Conservation (phyloP, 1,140 invertebrate species). For the Luehdorfia chinensis region DNA sequence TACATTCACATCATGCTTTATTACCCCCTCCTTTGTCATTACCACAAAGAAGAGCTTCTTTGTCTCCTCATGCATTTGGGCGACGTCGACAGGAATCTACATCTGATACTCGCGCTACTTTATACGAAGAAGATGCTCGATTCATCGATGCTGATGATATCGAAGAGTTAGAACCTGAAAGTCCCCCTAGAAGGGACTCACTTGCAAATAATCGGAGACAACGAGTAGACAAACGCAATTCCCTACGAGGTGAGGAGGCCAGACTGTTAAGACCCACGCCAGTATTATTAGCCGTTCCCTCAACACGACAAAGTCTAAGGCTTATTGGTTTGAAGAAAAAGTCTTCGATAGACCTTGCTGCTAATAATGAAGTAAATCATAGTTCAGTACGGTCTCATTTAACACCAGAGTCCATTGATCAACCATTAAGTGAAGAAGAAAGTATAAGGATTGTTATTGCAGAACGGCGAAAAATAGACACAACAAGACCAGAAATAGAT, state of each 20-base stretch:
- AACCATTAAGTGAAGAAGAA: conserved; percentile 63
- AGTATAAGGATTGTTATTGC: conserved; percentile 73
- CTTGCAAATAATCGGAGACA: conserved; percentile 60
- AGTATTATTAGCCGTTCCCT: conserved; percentile 55
- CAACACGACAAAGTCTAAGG: conserved; percentile 47
- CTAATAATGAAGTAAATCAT: conserved; percentile 42
- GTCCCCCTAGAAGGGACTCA: conserved; percentile 54
- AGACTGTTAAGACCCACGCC: conserved; percentile 54
- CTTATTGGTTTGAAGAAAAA: conserved; percentile 43
- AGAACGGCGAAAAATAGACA: conserved; percentile 69
- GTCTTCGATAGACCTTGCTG: conserved; percentile 50
- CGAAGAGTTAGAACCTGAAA: conserved; percentile 61
- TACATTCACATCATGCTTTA: conserved; percentile 68
- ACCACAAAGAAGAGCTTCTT: conserved; percentile 56
- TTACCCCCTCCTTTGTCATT: conserved; percentile 40
- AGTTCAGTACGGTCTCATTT: conserved; percentile 36
- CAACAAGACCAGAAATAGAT: conserved; percentile 54
- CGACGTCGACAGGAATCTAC: conserved; percentile 65
- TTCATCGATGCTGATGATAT: conserved; percentile 74
- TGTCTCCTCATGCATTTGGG: conserved; percentile 68
- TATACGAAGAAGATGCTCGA: conserved; percentile 73
- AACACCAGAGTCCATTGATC: conserved; percentile 35
- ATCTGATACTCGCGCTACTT: conserved; percentile 58
- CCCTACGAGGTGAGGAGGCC: conserved; percentile 59
- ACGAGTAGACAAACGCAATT: conserved; percentile 61